Evolutionary conservation across 2,888 invertebrate genomes (phyloP).

Genomic region (Cremastobaeus sp.): DNA sequence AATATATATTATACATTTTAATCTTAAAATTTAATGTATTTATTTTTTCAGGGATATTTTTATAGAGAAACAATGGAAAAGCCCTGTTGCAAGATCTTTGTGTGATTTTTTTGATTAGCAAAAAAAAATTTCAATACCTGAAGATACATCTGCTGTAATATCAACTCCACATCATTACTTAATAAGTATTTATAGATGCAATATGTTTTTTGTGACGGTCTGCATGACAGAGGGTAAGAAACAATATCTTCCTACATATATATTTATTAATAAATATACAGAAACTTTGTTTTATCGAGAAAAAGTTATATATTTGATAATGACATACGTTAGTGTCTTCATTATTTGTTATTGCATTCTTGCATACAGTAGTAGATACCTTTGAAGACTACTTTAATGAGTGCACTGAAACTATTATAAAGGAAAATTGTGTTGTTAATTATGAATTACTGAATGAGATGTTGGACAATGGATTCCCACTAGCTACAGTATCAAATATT

Average conservation of each 20-base stretch:
- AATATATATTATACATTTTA: too few relatives aligned
- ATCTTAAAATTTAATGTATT: too few relatives aligned
- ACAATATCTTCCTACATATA: not conserved
- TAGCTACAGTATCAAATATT: slow-evolving; percentile 99
- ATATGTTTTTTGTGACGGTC: slow-evolving; percentile 96
- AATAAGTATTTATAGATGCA: slow-evolving; percentile 95
- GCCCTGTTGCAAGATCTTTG: slow-evolving; percentile 96
- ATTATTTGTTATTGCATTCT: slow-evolving; percentile 98
- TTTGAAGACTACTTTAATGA: slow-evolving; percentile 99
- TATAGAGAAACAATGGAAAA: slow-evolving; percentile 99
- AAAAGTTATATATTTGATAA: not conserved
- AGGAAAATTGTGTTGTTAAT: slow-evolving; percentile 99
- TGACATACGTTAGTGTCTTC: slow-evolving; percentile 86
- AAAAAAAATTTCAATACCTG: slow-evolving; percentile 89
- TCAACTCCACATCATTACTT: slow-evolving; percentile 99
- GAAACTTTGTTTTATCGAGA: too few relatives aligned
- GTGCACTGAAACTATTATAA: slow-evolving; percentile 96
- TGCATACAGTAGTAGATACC: slow-evolving; percentile 97
- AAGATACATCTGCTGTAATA: slow-evolving; percentile 96
- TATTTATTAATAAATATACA: too few relatives aligned
- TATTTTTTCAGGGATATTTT: slow-evolving; percentile 90
- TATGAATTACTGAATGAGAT: slow-evolving; percentile 99
- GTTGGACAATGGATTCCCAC: slow-evolving; percentile 99
- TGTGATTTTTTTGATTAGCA: slow-evolving; percentile 99
- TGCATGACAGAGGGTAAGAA: slow-evolving; percentile 92